Evolutionary conservation across 2,113 vertebrate species (phyloP).

Genomic region (Motacilla tschutschensis): DNA sequence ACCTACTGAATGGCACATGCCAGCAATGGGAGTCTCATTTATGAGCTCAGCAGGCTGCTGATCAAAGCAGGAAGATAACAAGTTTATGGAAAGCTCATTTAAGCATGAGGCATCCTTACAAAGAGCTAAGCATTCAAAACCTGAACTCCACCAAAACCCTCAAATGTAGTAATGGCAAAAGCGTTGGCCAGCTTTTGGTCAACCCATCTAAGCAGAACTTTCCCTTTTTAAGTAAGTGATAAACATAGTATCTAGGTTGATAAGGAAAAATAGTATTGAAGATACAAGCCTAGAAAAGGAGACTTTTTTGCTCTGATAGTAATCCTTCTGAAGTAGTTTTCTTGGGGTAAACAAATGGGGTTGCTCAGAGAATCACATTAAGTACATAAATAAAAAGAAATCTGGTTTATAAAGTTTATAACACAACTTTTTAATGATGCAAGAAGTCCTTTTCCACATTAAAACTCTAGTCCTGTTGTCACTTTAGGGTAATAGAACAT

Average conservation of each 20-base stretch:
- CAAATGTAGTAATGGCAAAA: not conserved
- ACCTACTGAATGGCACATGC: not conserved
- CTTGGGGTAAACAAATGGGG: not conserved
- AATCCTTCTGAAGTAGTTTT: not conserved
- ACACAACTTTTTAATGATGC: not conserved
- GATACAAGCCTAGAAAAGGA: not conserved
- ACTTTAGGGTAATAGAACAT: not conserved
- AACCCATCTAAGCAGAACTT: not conserved
- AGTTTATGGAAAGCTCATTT: not conserved
- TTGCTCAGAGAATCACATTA: not conserved
- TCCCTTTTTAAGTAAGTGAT: not conserved
- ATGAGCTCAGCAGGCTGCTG: not conserved
- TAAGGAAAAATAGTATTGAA: not conserved
- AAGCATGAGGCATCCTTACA: not conserved
- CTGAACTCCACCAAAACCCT: not conserved
- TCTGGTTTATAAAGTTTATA: not conserved
- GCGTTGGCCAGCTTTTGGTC: not conserved
- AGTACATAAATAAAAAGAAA: not conserved
- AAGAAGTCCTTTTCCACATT: not conserved
- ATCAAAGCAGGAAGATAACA: not conserved
- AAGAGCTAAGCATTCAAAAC: not conserved
- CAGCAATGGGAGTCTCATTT: not conserved
- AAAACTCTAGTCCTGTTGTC: not conserved
- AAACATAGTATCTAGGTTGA: not conserved
- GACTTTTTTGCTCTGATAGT: not conserved